These are phyloP conservation scores for Camarhynchus parvulus DNA, from an alignment of 2,113 vertebrate species.

Conservation along the genomic window DNA sequence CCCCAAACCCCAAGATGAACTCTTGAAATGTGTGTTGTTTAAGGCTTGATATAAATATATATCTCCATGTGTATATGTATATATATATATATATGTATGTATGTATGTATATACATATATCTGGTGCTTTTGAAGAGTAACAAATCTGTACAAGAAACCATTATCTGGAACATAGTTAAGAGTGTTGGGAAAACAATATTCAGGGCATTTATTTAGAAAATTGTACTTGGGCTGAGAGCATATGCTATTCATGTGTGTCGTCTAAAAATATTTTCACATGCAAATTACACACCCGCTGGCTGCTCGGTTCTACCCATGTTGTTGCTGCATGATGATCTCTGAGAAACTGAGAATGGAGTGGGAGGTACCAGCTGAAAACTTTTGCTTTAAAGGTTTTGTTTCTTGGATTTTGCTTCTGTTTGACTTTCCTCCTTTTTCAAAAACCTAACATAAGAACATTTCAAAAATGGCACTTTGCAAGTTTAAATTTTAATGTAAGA, in stretches of 20 bases:
- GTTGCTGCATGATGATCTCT: not conserved
- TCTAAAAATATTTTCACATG: constrained; percentile 55
- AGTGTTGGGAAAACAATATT: not conserved
- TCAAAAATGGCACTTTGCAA: not conserved
- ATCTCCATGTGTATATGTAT: accelerated
- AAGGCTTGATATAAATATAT: not conserved
- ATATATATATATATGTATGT: not conserved
- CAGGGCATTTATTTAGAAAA: not conserved
- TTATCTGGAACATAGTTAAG: not conserved
- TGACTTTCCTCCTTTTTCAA: not conserved
- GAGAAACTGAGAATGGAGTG: not conserved
- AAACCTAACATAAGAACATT: not conserved
- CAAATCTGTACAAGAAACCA: not conserved
- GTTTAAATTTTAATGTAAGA: not conserved
- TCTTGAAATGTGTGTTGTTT: not conserved
- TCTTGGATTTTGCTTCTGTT: not conserved
- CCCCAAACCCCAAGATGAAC: not conserved
- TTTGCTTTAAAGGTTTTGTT: not conserved
- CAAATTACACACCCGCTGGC: not conserved
- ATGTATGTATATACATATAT: not conserved
- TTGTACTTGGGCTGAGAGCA: not conserved
- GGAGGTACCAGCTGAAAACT: constrained; percentile 18
- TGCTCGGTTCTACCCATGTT: constrained; percentile 17
- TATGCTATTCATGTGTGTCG: constrained; percentile 40
- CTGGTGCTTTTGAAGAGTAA: not conserved